Conservation (phyloP, 2,888 invertebrate species). For the Crossocerus cetratus region DNA sequence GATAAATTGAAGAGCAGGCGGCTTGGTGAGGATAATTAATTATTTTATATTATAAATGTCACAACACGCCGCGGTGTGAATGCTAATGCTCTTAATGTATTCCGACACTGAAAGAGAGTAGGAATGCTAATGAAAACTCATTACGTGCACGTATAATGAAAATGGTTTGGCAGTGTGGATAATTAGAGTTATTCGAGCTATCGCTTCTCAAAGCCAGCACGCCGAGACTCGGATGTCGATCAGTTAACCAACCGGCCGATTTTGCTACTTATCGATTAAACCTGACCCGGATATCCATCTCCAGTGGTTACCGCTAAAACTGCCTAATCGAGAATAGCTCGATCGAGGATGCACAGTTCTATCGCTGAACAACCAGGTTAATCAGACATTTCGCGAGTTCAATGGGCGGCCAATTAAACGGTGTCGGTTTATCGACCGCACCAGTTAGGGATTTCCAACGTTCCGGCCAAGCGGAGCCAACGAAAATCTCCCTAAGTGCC, state of each 20-base stretch:
- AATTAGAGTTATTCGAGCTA: neutral
- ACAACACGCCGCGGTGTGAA: too few species aligned
- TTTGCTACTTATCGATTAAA: conserved; percentile 44
- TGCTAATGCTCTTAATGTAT: too few species aligned
- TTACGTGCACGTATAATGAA: neutral
- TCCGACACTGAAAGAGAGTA: too few species aligned
- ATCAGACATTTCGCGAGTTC: conserved; percentile 9
- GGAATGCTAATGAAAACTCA: too few species aligned
- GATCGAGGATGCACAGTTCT: conserved; percentile 17
- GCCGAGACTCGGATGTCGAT: conserved; percentile 32
- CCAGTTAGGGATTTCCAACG: too few species aligned
- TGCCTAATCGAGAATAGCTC: conserved; percentile 42
- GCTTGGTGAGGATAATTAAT: too few species aligned
- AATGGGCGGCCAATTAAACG: conserved; percentile 6
- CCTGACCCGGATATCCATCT: conserved; percentile 34
- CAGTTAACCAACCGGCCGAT: conserved; percentile 33
- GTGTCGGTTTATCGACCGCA: neutral
- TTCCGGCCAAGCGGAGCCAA: too few species aligned
- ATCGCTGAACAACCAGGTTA: conserved; percentile 23
- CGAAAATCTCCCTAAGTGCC: too few species aligned
- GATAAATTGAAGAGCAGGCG: too few species aligned
- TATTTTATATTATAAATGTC: too few species aligned
- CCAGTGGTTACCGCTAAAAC: conserved; percentile 6
- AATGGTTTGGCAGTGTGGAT: neutral
- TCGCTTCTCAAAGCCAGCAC: conserved; percentile 12